Percentiles rank a stretch among this genome's conserved stretches.
phyloP scores from a whole-genome alignment of 1,140 invertebrate genomes.

The Wiebesia pumilae region DNA sequence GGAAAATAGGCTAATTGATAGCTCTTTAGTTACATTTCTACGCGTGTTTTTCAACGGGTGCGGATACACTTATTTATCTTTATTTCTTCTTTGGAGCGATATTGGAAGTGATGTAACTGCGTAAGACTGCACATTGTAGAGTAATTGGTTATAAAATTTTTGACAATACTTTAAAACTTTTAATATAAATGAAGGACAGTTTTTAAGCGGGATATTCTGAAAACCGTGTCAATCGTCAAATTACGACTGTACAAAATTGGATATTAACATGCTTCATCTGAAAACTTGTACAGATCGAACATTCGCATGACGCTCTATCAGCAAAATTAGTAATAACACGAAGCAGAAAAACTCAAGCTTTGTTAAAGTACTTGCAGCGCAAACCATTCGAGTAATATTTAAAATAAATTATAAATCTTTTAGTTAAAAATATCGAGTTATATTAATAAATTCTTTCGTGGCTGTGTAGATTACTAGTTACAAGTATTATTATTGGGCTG shows the following conservation, averaged over 20 bases:
- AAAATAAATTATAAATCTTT: neutral
- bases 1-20: conserved; percentile 43
- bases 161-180: too few relatives aligned
- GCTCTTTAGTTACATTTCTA: neutral
- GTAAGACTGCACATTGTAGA: too few relatives aligned
- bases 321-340: neutral
- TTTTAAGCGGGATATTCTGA: neutral
- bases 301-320: neutral
- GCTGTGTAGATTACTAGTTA: conserved; percentile 1
- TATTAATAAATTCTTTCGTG: neutral
- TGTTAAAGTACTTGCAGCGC: neutral
- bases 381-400: neutral
- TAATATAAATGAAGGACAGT: too few relatives aligned
- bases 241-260: neutral
- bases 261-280: too few relatives aligned
- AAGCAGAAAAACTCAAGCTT: conserved; percentile 10
- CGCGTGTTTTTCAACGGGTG: neutral
- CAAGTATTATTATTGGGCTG: conserved; percentile 13
- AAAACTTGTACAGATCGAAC: neutral
- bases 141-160: too few relatives aligned
- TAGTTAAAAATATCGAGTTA: conserved; percentile 3
- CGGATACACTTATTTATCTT: neutral
- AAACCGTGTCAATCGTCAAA: neutral
- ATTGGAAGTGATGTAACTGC: neutral
- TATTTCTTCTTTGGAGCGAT: neutral